Percentiles rank a stretch among this genome's conserved stretches.
phyloP scores from a whole-genome alignment of 2,888 invertebrate species.

The Cerceris ruficornis region DNA sequence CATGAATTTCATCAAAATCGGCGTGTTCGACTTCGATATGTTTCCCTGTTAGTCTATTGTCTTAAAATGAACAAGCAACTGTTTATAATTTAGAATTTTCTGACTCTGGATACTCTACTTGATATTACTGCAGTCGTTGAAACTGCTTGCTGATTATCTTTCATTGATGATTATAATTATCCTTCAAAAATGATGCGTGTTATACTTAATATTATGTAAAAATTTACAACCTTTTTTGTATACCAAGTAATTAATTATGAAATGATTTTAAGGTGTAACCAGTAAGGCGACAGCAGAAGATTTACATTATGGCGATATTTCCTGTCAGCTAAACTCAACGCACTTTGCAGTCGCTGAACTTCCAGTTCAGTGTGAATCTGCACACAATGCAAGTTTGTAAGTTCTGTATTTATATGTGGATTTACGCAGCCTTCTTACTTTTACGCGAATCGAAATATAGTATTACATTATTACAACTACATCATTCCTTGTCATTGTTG shows the following conservation, averaged over 20 bases:
- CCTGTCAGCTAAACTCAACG: constrained; percentile 90
- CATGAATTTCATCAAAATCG: too few species aligned
- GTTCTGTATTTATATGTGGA: constrained; percentile 53
- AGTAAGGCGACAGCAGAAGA: constrained; percentile 93
- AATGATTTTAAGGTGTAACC: constrained; percentile 85
- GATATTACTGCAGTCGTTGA: too few species aligned
- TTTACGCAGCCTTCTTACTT: background rate
- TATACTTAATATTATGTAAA: too few species aligned
- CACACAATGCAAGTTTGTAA: constrained; percentile 84
- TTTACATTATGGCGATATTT: constrained; percentile 92
- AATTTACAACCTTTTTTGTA: too few species aligned
- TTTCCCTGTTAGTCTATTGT: constrained; percentile 4
- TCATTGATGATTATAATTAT: too few species aligned
- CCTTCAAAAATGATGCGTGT: too few species aligned
- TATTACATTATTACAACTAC: too few species aligned
- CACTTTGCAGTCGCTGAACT: constrained; percentile 83
- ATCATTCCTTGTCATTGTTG: background rate
- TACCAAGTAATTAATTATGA: background rate
- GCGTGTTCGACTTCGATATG: too few species aligned
- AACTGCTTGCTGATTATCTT: too few species aligned
- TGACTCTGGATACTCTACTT: too few species aligned
- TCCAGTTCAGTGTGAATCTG: constrained; percentile 84
- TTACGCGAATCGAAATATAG: too few species aligned
- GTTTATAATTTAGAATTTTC: too few species aligned
- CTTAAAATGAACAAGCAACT: background rate